Conservation (phyloP, 2,797 vertebrate species). For the Erpetoichthys calabaricus region DNA sequence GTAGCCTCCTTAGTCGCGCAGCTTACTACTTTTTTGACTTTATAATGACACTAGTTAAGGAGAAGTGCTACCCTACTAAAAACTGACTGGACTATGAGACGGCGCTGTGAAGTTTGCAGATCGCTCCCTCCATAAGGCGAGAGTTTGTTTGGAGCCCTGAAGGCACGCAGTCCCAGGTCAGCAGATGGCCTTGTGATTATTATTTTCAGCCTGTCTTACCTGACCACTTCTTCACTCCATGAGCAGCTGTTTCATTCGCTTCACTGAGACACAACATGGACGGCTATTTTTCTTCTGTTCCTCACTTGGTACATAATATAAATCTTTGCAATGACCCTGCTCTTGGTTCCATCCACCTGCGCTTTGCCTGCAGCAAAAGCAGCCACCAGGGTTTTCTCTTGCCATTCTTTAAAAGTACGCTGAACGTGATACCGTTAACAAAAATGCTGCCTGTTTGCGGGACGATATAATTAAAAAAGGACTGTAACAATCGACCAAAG, state of each 20-base stretch:
- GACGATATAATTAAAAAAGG: too few species aligned
- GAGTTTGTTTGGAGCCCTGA: slow-evolving; percentile 69
- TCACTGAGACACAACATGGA: slow-evolving; percentile 66
- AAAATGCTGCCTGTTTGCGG: too few species aligned
- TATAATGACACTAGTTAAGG: slow-evolving; percentile 31
- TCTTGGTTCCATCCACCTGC: slow-evolving; percentile 87
- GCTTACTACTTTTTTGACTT: slow-evolving; percentile 40
- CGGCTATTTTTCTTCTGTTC: slow-evolving; percentile 90
- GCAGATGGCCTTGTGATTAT: slow-evolving; percentile 95
- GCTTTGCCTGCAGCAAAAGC: slow-evolving; percentile 74
- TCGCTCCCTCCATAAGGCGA: slow-evolving; percentile 68
- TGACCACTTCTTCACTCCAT: slow-evolving; percentile 83
- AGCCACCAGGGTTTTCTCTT: slow-evolving; percentile 42
- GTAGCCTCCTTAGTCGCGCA: slow-evolving; percentile 55
- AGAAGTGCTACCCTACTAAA: too few species aligned
- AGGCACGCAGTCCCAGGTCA: slow-evolving; percentile 80
- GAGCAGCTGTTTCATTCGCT: slow-evolving; percentile 94
- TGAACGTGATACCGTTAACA: too few species aligned
- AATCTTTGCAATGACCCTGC: slow-evolving; percentile 88
- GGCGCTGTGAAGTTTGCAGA: slow-evolving; percentile 36
- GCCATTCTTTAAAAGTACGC: slow-evolving; percentile 9
- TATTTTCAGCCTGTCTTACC: slow-evolving; percentile 85
- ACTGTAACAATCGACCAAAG: too few species aligned
- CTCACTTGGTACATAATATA: slow-evolving; percentile 82
- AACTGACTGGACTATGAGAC: too few species aligned